Evolutionary conservation across 2,888 invertebrate species (phyloP).

Genomic region (Habroteleia sp.): DNA sequence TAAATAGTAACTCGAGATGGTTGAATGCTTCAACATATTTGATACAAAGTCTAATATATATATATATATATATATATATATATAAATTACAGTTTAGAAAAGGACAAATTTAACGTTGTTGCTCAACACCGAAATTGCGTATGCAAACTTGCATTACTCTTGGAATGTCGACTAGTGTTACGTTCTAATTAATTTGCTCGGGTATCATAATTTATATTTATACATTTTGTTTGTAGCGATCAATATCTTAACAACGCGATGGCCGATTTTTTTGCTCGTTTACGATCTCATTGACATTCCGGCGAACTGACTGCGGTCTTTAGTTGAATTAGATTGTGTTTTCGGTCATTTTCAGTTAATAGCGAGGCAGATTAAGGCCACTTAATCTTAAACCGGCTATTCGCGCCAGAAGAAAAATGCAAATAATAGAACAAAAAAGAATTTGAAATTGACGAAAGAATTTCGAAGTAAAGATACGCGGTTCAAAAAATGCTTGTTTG

Average conservation of each 20-base stretch:
- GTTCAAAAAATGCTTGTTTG: too few species aligned
- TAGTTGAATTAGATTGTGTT: constrained; percentile 79
- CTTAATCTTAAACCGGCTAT: constrained; percentile 36
- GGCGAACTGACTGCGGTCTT: constrained; percentile 75
- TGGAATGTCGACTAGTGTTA: constrained; percentile 1
- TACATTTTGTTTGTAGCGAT: constrained; percentile 29
- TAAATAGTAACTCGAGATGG: too few species aligned
- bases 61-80: too few species aligned
- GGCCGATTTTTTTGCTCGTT: constrained; percentile 35
- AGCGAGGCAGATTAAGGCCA: constrained; percentile 69
- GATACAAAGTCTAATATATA: too few species aligned
- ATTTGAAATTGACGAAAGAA: too few species aligned
- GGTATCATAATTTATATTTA: constrained; percentile 4
- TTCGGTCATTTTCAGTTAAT: constrained; percentile 80
- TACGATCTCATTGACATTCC: constrained; percentile 51
- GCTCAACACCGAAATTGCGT: constrained; percentile 2
- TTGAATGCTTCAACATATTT: too few species aligned
- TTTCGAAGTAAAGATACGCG: too few species aligned
- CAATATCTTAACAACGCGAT: constrained; percentile 51
- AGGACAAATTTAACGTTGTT: constrained; percentile 15
- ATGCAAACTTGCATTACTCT: neutral
- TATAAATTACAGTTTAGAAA: constrained; percentile 30
- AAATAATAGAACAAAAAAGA: constrained; percentile 35
- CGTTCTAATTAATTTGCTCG: constrained; percentile 11
- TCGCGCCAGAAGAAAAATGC: constrained; percentile 32